Evolutionary conservation across 2,888 invertebrate genomes (phyloP), one percentile per base, ranked within the genome.

Genomic region (Schrankia costaestrigalis): DNA sequence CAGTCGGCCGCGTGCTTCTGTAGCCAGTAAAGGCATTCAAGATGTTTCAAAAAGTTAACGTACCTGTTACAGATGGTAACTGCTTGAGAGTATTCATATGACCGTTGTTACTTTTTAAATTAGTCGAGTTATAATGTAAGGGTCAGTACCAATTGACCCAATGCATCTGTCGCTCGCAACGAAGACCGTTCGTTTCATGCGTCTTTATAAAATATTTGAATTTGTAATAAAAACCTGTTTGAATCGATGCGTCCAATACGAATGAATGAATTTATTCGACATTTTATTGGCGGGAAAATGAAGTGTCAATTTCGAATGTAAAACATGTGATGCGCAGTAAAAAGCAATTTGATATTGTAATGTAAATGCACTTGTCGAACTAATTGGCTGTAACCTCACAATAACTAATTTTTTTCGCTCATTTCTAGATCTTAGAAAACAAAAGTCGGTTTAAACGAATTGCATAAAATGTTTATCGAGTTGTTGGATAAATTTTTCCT

Each of bases 121-220:
- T 62, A 56, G 72, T 60, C 53, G 65, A 66, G 59, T 73, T 75
- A 59, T 66, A 70, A 66, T 68, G 63, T 72, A 64, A 73, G 76
- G 83, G 84, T 85, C 84, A 84, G 61, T 67, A 53, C 55, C 71
- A 85, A 82, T 85, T 85, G 74, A 85, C 84, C 84, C 68, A 41
- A 64, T 69, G 78, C 80, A 79, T 84, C 84, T 76, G 84, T 72
- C 66, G 68, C 49, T 52, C 53, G 60, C 61, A 64, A 63, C 72
- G 63, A n/a, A n/a, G 61, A 69, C 63, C 60, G 66, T 73, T 75
- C n/a, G n/a, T n/a, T 72, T 63, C 65, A 71, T 73, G 60, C 59
- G 66, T 58, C 69, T 70, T 59, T 63, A 71, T 69, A 13, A 71
- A 72, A 64, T 56, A 55, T 41, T 53, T 47, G 46, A 21, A 51